phyloP scores from a whole-genome alignment of 1,140 invertebrate genomes.

The Drosophila ambigua region DNA sequence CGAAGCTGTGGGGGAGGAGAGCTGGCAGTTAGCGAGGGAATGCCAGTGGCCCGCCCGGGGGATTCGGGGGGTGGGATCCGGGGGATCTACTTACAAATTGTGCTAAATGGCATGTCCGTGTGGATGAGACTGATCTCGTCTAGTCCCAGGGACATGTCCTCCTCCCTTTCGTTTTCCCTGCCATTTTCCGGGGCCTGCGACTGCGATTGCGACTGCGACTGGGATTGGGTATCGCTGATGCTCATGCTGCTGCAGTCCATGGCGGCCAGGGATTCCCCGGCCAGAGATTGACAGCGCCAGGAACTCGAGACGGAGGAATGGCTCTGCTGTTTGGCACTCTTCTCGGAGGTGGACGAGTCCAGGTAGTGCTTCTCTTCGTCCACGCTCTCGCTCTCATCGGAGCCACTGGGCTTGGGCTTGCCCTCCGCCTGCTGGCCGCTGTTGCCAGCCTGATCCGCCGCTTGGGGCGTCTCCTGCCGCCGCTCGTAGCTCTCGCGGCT shows the following conservation, averaged over 20 bases:
- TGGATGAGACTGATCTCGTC: slow-evolving; percentile 71
- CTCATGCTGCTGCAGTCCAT: slow-evolving; percentile 86
- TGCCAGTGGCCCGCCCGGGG: no score
- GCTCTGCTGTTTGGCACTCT: slow-evolving; percentile 83
- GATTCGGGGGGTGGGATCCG: no score
- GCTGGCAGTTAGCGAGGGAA: neutral
- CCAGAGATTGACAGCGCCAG: slow-evolving; percentile 84
- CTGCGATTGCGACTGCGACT: slow-evolving; percentile 40
- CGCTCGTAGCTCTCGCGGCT: slow-evolving; percentile 74
- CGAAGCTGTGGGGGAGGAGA: slow-evolving; percentile 48
- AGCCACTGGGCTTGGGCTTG: slow-evolving; percentile 32
- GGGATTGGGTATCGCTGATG: slow-evolving; percentile 84
- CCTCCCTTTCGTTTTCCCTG: slow-evolving; percentile 37
- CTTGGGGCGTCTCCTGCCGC: slow-evolving; percentile 21
- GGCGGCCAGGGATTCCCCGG: slow-evolving; percentile 87
- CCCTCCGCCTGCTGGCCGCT: slow-evolving; percentile 9
- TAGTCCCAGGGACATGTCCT: slow-evolving; percentile 65
- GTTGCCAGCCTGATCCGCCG: slow-evolving; percentile 14
- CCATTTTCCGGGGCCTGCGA: slow-evolving; percentile 30
- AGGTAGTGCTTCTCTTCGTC: slow-evolving; percentile 81
- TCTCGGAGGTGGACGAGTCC: slow-evolving; percentile 82
- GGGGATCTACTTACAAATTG: slow-evolving; percentile 72
- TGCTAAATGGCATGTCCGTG: slow-evolving; percentile 76
- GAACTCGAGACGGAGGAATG: slow-evolving; percentile 84
- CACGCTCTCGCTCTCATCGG: slow-evolving; percentile 77